phyloP scores from a whole-genome alignment of 2,888 invertebrate species.

The Lysandra bellargus region DNA sequence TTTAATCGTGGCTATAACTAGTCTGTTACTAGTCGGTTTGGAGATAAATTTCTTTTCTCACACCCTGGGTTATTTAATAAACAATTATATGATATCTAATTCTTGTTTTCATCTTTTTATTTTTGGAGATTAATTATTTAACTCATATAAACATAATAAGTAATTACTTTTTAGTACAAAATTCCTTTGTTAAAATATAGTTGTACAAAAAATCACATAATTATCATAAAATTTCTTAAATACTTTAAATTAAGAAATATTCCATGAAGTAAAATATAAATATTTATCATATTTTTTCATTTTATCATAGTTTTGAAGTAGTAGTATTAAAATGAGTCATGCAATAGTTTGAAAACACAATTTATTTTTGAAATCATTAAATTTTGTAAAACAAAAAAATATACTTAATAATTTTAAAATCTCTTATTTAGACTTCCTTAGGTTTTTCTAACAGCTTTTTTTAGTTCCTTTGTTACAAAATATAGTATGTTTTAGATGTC shows the following conservation, averaged over 20 bases:
- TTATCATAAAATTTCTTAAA: not conserved
- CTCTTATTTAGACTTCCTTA: too few relatives aligned
- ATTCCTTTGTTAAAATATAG: not conserved
- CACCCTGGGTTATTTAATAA: too few relatives aligned
- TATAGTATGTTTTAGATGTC: slow-evolving; percentile 48
- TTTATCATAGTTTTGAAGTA: not conserved
- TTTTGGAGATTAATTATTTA: not conserved
- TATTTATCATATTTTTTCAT: not conserved
- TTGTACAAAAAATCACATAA: too few relatives aligned
- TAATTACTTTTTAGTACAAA: not conserved
- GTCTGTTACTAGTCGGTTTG: too few relatives aligned
- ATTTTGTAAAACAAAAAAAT: not conserved
- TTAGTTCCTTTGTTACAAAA: not conserved
- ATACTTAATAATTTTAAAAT: too few relatives aligned
- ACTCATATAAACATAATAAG: not conserved
- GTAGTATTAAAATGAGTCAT: not conserved
- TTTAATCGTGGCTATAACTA: too few relatives aligned
- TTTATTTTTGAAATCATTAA: not conserved
- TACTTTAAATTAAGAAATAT: not conserved
- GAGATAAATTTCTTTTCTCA: too few relatives aligned
- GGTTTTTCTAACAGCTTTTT: not conserved
- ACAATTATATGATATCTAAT: too few relatives aligned
- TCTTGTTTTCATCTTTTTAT: too few relatives aligned
- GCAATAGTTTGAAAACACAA: not conserved
- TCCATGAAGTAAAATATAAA: not conserved